Base-by-base conservation (phyloP, 2,797 vertebrate genomes). In the Gadopsis bispinosus region DNA sequence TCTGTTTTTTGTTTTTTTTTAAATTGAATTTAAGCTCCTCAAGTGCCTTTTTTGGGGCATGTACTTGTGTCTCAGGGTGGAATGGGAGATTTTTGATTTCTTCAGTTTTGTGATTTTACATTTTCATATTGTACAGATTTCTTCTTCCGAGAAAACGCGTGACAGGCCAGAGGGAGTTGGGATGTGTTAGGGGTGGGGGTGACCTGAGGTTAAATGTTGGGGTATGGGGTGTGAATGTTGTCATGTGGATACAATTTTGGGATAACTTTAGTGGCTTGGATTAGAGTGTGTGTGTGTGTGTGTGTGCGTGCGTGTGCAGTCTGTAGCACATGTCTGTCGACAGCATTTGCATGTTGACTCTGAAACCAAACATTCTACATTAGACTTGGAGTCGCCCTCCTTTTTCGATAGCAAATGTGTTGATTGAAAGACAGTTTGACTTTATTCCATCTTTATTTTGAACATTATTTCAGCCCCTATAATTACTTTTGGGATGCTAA, bases 271-370 rank as follows among this genome's bases (percentile, higher is more conserved):
- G 31, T 51, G 48, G 61, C 51, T 73, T 70, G 62, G 29, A 67
- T 77, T 63, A 31, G 50, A 45, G 26, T 43, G 29, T 10, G 37
- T 50, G 76, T 75, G 66, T 17, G 45, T 7, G 3, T 39, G 64
- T 48, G 35, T 41, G 39, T 41, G 39, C 4, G 11, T 35, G 33
- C 7, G 33, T 35, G 33, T 35, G 35, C 43, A 54, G 56, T 50
- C 43, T 60, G 33, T 22, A 58, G 61, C 29, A 11, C 11, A 20
- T 80, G 64, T 77, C 65, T 69, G 31, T 72, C 43, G 10, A 6
- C 58, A 64, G 41, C 64, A 80, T 80, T 73, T 86, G 51, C 73
- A 64, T 81, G 13, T 58, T 65, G 68, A 76, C 72, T 76, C 53
- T 56, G 51, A 62, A 69, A 73, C 47, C 13, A 74, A 83, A 77